A percentile compares a stretch with the other conserved stretches of the same genome.
phyloP scores from a whole-genome alignment of 1,140 invertebrate genomes.

The Pseudoatta argentina region DNA sequence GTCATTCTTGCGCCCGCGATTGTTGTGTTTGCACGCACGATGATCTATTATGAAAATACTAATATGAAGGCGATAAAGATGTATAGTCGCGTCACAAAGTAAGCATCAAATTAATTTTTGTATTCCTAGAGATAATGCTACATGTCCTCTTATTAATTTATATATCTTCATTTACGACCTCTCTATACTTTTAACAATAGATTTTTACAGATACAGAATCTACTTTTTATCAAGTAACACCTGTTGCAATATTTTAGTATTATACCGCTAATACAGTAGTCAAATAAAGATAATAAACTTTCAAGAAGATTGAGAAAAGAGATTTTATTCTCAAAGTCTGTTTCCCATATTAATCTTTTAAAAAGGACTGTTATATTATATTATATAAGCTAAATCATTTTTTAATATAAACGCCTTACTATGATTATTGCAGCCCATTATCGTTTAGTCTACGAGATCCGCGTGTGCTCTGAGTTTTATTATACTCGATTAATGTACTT shows the following conservation, averaged over 20 bases:
- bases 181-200: background rate
- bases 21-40: background rate
- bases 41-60: too few species aligned
- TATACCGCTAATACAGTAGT: background rate
- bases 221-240: background rate
- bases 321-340: background rate
- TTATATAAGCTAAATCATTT: conserved; percentile 1
- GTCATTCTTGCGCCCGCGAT: background rate
- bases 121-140: background rate
- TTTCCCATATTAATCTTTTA: background rate
- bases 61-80: background rate
- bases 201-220: background rate
- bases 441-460: background rate
- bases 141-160: background rate
- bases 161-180: background rate
- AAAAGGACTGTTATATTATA: background rate
- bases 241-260: conserved; percentile 24
- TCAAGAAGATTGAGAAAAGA: background rate
- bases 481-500: conserved; percentile 22
- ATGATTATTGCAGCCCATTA: background rate
- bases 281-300: background rate
- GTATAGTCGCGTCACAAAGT: background rate
- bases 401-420: conserved; percentile 2
- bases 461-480: background rate
- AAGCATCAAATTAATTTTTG: background rate